A percentile compares a stretch with the other conserved stretches of the same genome.
Evolutionary conservation across 1,140 invertebrate genomes (phyloP).

Genomic region (Drosophila serrata): DNA sequence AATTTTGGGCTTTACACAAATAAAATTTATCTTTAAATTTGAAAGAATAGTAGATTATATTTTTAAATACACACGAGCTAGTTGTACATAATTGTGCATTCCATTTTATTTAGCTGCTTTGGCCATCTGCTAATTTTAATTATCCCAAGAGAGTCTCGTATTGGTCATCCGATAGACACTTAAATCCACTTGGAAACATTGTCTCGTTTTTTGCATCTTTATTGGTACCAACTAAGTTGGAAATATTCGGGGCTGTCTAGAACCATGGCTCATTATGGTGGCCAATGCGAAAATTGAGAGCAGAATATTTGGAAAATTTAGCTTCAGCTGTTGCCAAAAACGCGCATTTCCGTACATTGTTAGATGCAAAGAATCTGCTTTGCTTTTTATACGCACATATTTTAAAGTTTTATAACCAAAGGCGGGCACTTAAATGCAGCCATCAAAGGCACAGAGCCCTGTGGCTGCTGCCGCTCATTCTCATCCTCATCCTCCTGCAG

Average conservation of each 20-base stretch:
- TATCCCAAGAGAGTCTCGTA: not conserved
- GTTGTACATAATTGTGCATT: too few species aligned
- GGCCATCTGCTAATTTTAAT: conserved; percentile 10
- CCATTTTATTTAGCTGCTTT: too few species aligned
- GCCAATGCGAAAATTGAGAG: conserved; percentile 12
- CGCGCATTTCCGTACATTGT: conserved; percentile 54
- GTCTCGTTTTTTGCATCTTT: conserved; percentile 54
- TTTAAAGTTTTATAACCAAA: conserved; percentile 58
- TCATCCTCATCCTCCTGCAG: conserved; percentile 2
- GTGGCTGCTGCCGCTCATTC: conserved; percentile 10
- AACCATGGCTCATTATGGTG: conserved; percentile 57
- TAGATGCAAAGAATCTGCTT: conserved; percentile 67
- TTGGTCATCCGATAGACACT: not conserved
- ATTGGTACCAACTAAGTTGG: conserved; percentile 55
- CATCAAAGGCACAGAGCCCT: conserved; percentile 39
- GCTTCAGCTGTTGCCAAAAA: conserved; percentile 65
- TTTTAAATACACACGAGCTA: too few species aligned
- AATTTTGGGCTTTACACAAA: not conserved
- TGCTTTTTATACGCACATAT: conserved; percentile 53
- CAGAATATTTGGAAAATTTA: conserved; percentile 46
- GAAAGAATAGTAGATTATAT: not conserved
- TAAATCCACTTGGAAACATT: conserved; percentile 42
- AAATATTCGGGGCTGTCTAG: conserved; percentile 25
- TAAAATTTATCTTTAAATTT: too few species aligned
- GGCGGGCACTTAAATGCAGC: conserved; percentile 51